Evolutionary conservation across 30 jellyfish, hydroid and myxozoan genomes (phyloP).

Genomic region (Hydractinia echinata): DNA sequence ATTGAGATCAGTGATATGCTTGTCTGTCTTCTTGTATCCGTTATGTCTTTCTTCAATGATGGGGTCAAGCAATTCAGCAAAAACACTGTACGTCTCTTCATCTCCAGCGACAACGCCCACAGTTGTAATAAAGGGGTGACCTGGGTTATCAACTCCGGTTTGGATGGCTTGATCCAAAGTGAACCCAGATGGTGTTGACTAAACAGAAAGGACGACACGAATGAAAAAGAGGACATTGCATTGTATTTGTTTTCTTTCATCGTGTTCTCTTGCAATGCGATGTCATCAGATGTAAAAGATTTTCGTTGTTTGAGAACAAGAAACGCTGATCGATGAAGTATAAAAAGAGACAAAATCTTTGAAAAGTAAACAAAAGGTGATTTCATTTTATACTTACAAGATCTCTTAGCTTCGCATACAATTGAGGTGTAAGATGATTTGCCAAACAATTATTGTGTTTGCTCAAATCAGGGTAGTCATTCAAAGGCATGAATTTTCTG

Average conservation of each 20-base stretch:
- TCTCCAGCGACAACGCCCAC: constrained; percentile 84
- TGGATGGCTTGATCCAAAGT: constrained; percentile 73
- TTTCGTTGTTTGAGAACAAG: no score
- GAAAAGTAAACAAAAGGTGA: neutral
- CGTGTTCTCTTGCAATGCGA: neutral
- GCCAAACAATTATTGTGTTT: constrained; percentile 25
- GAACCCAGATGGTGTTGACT: constrained; percentile 60
- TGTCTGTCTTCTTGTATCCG: constrained; percentile 55
- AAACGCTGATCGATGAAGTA: neutral
- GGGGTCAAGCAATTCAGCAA: constrained; percentile 68
- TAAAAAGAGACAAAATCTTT: neutral
- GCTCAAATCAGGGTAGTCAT: constrained; percentile 23
- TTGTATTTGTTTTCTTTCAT: neutral
- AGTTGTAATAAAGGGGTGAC: constrained; percentile 72
- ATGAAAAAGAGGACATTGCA: neutral
- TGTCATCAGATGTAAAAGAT: no score
- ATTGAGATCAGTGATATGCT: constrained; percentile 56
- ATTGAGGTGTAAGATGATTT: constrained; percentile 9
- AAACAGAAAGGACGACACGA: neutral
- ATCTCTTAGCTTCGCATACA: constrained; percentile 18
- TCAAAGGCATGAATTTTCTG: constrained; percentile 21
- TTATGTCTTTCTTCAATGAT: constrained; percentile 66
- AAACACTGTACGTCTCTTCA: constrained; percentile 56
- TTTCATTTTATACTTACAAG: neutral
- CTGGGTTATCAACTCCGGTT: constrained; percentile 82